Evolutionary conservation across 2,888 invertebrate species (phyloP), one percentile per base, ranked within the genome.

Genomic region (Dione juno): DNA sequence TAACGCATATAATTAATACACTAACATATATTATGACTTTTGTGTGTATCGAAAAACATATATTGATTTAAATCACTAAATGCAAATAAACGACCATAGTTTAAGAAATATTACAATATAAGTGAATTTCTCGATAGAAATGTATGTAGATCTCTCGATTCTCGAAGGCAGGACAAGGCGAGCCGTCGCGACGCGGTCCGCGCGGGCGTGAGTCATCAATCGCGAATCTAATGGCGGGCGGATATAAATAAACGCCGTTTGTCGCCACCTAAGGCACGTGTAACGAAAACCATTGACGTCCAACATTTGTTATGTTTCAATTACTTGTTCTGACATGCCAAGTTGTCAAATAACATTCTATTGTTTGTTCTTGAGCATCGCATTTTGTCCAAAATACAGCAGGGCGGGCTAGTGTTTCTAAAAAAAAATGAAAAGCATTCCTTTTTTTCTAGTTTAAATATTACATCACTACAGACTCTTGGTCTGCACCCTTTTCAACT

Each of bases 211-310:
- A 70, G 5, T 66, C 59, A 70, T 58, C 66, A 57, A 48, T 66
- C 59, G 70, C 45, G 59, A 65, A 19, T 70, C 59, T 70, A 66
- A 70, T 66, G 66, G 52, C 66, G 66, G 50, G 40, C 66, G 66
- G 21, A 59, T 59, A 70, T 59, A 66, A 66, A 70, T 70, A 57
- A 70, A 61, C 52, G 37, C 35, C 52, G 58, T 66, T 66, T 70
- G 70, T 70, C 70, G 59, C 65, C 41, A 41, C 50, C 37, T 8
- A n/a, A 43, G 52, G 37, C 70, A 66, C 70, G 70, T 70, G 70
- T 66, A 59, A 19, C 65, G 58, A 19, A 41, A 53, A 59, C 13
- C 66, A n/a, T 59, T 40, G 45, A 63, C 54, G 68, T 54, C 9
- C 13, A 54, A 54, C 19, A 54, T 50, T 54, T 53, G 61, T 48